Evolutionary conservation across 1,140 invertebrate species (phyloP), one percentile per base, ranked within the genome.

Genomic region (Mizuhopecten yessoensis): DNA sequence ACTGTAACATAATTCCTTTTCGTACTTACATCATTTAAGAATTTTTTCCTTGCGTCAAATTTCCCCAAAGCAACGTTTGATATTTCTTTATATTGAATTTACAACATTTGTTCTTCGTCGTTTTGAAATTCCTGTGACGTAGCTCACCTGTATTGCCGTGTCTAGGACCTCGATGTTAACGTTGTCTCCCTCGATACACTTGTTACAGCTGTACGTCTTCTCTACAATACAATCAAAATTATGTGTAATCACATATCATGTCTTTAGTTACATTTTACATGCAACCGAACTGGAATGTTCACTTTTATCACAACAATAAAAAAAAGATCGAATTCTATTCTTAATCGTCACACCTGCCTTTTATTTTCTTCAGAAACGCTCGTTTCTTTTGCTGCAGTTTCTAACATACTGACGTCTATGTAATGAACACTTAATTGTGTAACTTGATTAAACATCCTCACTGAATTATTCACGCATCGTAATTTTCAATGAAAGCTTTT

Each of bases 121-220:
- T n/a, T n/a, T n/a, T n/a, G n/a, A n/a, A n/a, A n/a, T n/a, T 39
- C 36, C 17, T 17, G 0, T 45, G 57, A 75, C 57, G 23, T 75
- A n/a, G 11, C 86, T 97, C 97, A 98, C 98, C 97, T 98, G 98
- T 33, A 98, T 98, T 96, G 98, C 99, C n/a, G 98, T 98, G 96
- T 99, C 98, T 91, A 99, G 97, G 93, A 99, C 98, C 97, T 99
- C 98, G 94, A 98, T 99, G 23, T 99, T 97, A 89, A 99, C 98
- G 17, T 98, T 98, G 94, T 99, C 98, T 11, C 98, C 98, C 94
- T 99, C 98, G n/a, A 99, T 97, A 93, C 98, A 96, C 33, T 98
- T 97, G 96, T 99, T 98, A 95, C 98, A 98, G 94, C 98, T 98
- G 96, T 99, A 99, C 95, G 98, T 97, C 95, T 98, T 98, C 96